phyloP scores from a whole-genome alignment of 2,113 vertebrate species.

The Sialia sialis region DNA sequence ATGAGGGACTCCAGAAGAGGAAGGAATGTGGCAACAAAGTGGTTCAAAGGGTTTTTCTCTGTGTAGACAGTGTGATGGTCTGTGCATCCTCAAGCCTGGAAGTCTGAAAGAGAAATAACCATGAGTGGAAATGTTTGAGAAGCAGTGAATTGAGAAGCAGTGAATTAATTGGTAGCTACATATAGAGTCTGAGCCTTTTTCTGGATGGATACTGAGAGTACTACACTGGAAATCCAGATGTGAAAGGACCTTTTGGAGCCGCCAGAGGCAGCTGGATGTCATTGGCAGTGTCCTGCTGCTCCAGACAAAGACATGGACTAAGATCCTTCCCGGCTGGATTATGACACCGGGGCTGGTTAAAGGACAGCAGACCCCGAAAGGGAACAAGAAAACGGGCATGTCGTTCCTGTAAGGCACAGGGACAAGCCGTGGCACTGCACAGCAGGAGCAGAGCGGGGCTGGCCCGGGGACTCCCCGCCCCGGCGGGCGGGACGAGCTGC shows the following conservation, averaged over 20 bases:
- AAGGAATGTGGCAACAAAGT: background rate
- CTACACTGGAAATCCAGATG: background rate
- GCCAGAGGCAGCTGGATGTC: background rate
- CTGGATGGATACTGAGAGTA: background rate
- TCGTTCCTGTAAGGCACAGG: too few relatives aligned
- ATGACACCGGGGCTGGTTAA: background rate
- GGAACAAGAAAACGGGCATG: background rate
- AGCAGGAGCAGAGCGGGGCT: background rate
- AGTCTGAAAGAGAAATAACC: background rate
- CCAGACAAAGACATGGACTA: background rate
- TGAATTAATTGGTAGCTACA: background rate
- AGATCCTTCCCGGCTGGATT: background rate
- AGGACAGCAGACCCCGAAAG: background rate
- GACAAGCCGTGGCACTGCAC: accelerated
- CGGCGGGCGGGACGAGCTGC: background rate
- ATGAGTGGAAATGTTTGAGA: background rate
- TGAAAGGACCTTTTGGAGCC: background rate
- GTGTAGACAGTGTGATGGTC: background rate
- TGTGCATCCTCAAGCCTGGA: background rate
- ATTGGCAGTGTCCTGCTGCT: background rate
- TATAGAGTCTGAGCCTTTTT: background rate
- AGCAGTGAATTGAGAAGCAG: background rate
- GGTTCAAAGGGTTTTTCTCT: background rate
- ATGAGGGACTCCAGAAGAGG: background rate
- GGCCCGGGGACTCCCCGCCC: background rate